Evolutionary conservation across 2,888 invertebrate species (phyloP).

Genomic region (Sphecodes monilicornis): DNA sequence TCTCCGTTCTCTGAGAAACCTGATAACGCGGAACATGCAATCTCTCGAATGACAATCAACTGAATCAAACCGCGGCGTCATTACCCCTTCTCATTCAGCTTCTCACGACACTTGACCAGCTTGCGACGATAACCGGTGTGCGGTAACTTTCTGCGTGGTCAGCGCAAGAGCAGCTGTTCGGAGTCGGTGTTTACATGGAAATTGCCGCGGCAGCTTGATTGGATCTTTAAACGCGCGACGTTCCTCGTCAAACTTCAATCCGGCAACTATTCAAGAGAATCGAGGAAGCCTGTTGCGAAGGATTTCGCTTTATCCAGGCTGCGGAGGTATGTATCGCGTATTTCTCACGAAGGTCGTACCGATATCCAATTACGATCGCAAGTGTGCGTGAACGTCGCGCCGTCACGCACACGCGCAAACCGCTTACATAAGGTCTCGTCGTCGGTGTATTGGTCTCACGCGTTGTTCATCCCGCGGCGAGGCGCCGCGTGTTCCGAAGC

Average conservation of each 20-base stretch:
- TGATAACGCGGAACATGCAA: conserved; percentile 5
- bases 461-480: conserved; percentile 13
- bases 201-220: conserved; percentile 24
- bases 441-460: conserved; percentile 12
- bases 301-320: conserved; percentile 13
- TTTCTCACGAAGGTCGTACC: conserved; percentile 49
- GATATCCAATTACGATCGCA: conserved; percentile 52
- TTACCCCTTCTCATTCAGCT: neutral
- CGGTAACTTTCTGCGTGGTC: conserved; percentile 19
- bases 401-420: neutral
- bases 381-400: conserved; percentile 11
- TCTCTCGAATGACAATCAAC: conserved; percentile 13
- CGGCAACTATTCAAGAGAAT: neutral
- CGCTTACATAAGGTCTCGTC: conserved; percentile 39
- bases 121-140: neutral
- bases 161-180: conserved; percentile 46
- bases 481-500: conserved; percentile 13
- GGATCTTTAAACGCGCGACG: conserved; percentile 1
- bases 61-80: conserved; percentile 6
- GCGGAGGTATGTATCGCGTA: conserved; percentile 12
- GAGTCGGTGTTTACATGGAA: neutral
- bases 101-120: conserved; percentile 14
- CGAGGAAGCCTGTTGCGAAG: neutral
- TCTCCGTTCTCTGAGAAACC: neutral
- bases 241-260: neutral